Evolutionary conservation across 2,797 vertebrate genomes (phyloP).

Genomic region (Clarias fuscus): DNA sequence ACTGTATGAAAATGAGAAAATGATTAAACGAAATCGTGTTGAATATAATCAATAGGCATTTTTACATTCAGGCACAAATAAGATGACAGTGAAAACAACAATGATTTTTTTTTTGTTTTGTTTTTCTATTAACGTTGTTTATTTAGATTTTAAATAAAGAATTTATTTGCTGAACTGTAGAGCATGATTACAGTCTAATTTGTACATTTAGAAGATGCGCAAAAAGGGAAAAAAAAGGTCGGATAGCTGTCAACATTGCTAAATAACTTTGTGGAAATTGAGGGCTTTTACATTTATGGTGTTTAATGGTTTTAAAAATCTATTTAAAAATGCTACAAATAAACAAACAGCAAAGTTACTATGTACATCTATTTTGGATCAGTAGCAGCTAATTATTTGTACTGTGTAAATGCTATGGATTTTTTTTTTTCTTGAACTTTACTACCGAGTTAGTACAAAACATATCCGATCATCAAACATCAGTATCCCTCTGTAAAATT

Average conservation of each 20-base stretch:
- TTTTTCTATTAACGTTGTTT: not conserved
- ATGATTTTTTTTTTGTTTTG: too few relatives aligned
- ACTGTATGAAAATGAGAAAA: not conserved
- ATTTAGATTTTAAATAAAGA: not conserved
- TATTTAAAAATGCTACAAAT: too few relatives aligned
- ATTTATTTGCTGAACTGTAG: not conserved
- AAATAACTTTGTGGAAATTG: not conserved
- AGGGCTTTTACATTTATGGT: not conserved
- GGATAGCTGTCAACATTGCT: not conserved
- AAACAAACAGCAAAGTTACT: too few relatives aligned
- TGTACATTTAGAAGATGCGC: not conserved
- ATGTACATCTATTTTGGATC: too few relatives aligned
- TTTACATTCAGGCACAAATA: not conserved
- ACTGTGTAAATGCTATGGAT: too few relatives aligned
- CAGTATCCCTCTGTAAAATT: too few relatives aligned
- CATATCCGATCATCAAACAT: too few relatives aligned
- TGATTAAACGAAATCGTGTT: not conserved
- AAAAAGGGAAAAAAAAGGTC: not conserved
- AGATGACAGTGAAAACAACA: not conserved
- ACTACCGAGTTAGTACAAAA: too few relatives aligned
- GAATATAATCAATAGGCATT: not conserved
- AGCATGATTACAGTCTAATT: not conserved
- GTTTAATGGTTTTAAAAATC: too few relatives aligned
- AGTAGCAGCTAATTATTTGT: too few relatives aligned
- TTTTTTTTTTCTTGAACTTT: too few relatives aligned